Evolutionary conservation across 2,888 invertebrate genomes (phyloP).

Genomic region (Tenthredo distinguenda): DNA sequence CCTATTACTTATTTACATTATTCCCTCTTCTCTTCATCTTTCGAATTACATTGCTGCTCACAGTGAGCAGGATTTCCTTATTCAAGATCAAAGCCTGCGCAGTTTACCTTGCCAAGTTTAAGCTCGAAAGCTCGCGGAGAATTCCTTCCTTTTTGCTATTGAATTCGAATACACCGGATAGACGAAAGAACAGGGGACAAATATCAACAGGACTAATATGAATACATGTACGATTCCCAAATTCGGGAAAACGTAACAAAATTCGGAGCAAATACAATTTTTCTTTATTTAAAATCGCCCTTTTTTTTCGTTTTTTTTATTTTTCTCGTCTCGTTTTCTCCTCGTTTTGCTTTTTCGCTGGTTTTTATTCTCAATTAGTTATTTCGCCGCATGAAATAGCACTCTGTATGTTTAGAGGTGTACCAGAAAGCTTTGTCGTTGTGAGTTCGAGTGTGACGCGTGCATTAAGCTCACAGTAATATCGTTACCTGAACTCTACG

Average conservation of each 20-base stretch:
- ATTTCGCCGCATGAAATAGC: background rate
- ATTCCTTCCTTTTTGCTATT: too few relatives aligned
- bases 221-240: too few relatives aligned
- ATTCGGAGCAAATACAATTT: background rate
- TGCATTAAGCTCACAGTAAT: slow-evolving; percentile 49
- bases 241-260: too few relatives aligned
- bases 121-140: background rate
- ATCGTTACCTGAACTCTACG: slow-evolving; percentile 43
- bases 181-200: too few relatives aligned
- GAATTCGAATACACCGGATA: too few relatives aligned
- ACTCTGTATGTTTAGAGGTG: slow-evolving; percentile 9
- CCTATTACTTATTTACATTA: background rate
- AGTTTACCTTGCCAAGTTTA: background rate
- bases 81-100: background rate
- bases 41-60: background rate
- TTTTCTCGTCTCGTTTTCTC: background rate
- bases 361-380: background rate
- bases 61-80: background rate
- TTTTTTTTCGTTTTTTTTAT: background rate
- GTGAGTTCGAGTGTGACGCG: slow-evolving; percentile 48
- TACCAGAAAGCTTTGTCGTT: slow-evolving; percentile 26
- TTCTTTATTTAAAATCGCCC: background rate
- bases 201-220: too few relatives aligned
- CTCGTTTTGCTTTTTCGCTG: background rate
- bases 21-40: background rate